Percentiles rank a stretch among this genome's conserved stretches.
Conservation (phyloP, 1,140 invertebrate species). For the Zaprionus vittiger region DNA sequence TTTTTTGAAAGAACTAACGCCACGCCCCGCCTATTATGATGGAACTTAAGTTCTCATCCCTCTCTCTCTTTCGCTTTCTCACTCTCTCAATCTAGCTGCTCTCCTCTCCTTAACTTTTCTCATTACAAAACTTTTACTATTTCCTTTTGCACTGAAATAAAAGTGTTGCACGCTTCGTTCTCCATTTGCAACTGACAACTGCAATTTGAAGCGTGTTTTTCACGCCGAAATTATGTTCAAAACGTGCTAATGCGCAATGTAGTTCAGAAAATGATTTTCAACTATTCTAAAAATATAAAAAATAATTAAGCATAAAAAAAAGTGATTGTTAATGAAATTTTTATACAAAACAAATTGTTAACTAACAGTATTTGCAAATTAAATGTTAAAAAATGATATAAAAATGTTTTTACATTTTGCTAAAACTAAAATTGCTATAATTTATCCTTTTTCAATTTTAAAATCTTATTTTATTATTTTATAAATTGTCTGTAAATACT, state of each 20-base stretch:
- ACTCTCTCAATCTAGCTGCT: background rate
- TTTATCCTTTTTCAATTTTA: too few species aligned
- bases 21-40: constrained; percentile 23
- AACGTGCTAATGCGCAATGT: too few species aligned
- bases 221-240: background rate
- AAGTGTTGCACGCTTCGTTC: constrained; percentile 18
- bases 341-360: too few species aligned
- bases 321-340: too few species aligned
- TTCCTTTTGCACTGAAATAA: constrained; percentile 24
- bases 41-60: constrained; percentile 19
- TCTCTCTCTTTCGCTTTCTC: constrained; percentile 1
- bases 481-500: background rate
- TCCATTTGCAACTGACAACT: constrained; percentile 25
- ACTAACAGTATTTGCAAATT: too few species aligned
- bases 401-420: too few species aligned
- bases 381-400: too few species aligned
- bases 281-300: too few species aligned
- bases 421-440: too few species aligned
- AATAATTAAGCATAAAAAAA: too few species aligned
- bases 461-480: background rate
- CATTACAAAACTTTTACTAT: constrained; percentile 55
- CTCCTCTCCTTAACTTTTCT: constrained; percentile 44
- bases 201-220: constrained; percentile 14
- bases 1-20: constrained; percentile 24
- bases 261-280: too few species aligned